Base-by-base conservation (phyloP, 2,113 vertebrate genomes). In the Thunnus maccoyii region DNA sequence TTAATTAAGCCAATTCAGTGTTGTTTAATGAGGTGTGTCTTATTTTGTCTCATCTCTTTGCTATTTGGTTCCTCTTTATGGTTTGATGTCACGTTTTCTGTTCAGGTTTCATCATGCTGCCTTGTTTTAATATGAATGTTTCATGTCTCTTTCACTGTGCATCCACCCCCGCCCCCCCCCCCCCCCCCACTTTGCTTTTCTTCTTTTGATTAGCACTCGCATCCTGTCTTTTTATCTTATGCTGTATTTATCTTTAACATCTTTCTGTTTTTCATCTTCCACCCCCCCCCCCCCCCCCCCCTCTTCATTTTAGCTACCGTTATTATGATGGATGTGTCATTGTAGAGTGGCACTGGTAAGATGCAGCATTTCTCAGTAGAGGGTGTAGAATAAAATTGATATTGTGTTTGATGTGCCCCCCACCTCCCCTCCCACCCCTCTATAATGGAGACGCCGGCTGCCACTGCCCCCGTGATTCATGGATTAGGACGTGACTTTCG, bases 261-360 rank as follows among this genome's bases (percentile, higher is more conserved):
- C 74, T 87, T 80, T 61, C 48, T 80, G 90, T 81, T 46, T 89
- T 86, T 91, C 81, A 76, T 87, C 87, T 78, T 67, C 65, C 62
- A 64, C 87, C 25, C 4, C 15, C 30, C 36, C 10, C 36, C 2
- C 20, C 25, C 15, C 17, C 17, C 50, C n/a, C 3, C n/a, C 61
- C 76, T 92, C 76, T 65, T 85, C 76, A 89, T 86, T 95, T 92
- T 91, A 92, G 92, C 91, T 94, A 41, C 87, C 91, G 55, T 76
- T 94, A 95, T 93, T 95, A 92, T 93, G 90, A 93, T 86, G 91
- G 87, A 88, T 94, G 85, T 80, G 32, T 94, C 92, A 86, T 88
- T 91, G 91, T 93, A 90, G 94, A 93, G 76, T 89, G 86, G 91
- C 92, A 91, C 91, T 92, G 89, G 86, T 91, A 94, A 93, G 88